phyloP scores from a whole-genome alignment of 2,113 vertebrate genomes.

The Columbina picui region DNA sequence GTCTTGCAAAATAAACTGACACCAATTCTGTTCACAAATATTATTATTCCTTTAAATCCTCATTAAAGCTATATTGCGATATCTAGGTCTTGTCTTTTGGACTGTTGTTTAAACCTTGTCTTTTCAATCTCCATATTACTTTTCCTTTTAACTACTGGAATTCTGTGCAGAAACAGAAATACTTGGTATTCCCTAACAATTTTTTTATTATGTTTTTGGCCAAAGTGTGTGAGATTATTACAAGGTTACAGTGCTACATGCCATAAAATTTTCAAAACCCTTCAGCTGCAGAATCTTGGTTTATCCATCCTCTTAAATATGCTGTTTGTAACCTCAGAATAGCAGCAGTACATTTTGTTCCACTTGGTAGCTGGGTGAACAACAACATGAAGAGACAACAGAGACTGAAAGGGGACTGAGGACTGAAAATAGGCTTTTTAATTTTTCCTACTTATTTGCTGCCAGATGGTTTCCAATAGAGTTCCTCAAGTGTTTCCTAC shows the following conservation, averaged over 20 bases:
- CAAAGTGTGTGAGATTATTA: background rate
- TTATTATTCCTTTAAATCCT: background rate
- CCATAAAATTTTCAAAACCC: constrained; percentile 2
- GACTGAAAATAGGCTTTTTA: constrained; percentile 40
- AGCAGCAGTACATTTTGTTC: constrained; percentile 48
- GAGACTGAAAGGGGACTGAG: constrained; percentile 3
- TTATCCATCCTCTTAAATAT: constrained; percentile 1
- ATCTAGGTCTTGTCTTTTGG: background rate
- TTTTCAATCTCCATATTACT: background rate
- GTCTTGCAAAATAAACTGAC: background rate
- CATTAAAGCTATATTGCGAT: background rate
- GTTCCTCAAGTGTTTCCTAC: constrained; percentile 35
- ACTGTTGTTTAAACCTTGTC: background rate
- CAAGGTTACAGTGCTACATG: background rate
- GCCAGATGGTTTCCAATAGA: constrained; percentile 39
- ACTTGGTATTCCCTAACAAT: background rate
- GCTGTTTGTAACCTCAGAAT: constrained; percentile 17
- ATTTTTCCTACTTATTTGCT: constrained; percentile 36
- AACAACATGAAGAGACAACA: constrained; percentile 20
- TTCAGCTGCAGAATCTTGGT: constrained; percentile 39
- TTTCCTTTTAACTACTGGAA: background rate
- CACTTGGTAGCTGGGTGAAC: constrained; percentile 47
- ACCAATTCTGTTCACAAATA: background rate
- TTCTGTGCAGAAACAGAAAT: background rate
- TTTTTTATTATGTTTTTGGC: background rate